phyloP scores from a whole-genome alignment of 2,888 invertebrate genomes.

The Hypomecis punctinalis region DNA sequence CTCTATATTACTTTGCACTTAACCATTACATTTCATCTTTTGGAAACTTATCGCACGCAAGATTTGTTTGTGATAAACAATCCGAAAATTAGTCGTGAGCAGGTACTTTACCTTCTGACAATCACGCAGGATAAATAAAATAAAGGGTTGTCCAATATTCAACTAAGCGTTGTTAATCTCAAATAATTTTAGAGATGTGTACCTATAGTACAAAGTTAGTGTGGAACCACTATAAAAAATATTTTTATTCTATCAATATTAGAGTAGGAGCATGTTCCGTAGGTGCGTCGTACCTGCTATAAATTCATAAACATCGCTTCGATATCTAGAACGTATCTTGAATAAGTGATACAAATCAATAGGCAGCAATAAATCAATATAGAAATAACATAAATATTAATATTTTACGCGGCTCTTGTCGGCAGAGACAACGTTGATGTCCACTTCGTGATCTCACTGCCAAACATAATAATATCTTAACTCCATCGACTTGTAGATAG shows the following conservation, averaged over 20 bases:
- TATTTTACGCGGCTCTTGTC: conserved; percentile 9
- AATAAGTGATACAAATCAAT: conserved; percentile 17
- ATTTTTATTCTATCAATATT: too few relatives aligned
- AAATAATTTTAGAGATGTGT: too few relatives aligned
- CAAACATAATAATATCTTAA: conserved; percentile 40
- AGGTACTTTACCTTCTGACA: too few relatives aligned
- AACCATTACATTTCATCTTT: conserved; percentile 15
- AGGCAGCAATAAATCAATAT: conserved; percentile 21
- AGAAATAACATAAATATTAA: conserved; percentile 23
- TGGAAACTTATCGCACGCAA: not conserved
- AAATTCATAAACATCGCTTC: conserved; percentile 19
- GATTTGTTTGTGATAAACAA: too few relatives aligned
- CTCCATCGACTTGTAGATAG: conserved; percentile 43
- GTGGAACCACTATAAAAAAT: too few relatives aligned
- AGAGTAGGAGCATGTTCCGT: too few relatives aligned
- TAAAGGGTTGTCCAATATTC: too few relatives aligned
- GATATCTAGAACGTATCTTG: conserved; percentile 29
- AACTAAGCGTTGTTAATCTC: too few relatives aligned
- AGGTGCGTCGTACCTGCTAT: not conserved
- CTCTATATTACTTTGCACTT: conserved; percentile 24
- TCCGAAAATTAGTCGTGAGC: too few relatives aligned
- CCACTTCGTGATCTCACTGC: conserved; percentile 37
- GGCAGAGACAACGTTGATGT: conserved; percentile 23
- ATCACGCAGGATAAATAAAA: too few relatives aligned
- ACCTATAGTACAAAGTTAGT: too few relatives aligned